phyloP scores from a whole-genome alignment of 2,797 vertebrate genomes.

The Lepilemur ruficaudatus region DNA sequence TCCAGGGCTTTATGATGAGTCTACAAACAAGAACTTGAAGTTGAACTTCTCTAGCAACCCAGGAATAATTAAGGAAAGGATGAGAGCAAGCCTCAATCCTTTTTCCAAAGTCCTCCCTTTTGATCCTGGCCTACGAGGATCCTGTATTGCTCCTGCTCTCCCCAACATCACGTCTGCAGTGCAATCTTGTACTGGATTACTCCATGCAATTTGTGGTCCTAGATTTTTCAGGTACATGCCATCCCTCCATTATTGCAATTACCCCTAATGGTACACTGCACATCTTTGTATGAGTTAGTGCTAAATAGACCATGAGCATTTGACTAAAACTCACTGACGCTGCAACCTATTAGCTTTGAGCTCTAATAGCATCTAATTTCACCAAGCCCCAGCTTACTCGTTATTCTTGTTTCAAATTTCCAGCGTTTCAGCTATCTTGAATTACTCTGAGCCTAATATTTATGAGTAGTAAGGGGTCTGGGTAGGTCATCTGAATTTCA shows the following conservation, averaged over 20 bases:
- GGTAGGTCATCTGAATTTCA: not conserved
- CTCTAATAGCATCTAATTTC: not conserved
- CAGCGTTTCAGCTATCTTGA: not conserved
- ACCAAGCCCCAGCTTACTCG: not conserved
- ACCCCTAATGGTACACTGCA: not conserved
- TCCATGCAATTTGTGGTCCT: not conserved
- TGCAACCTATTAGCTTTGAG: not conserved
- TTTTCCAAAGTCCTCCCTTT: not conserved
- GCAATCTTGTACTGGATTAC: not conserved
- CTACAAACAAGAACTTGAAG: not conserved
- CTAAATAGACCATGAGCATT: not conserved
- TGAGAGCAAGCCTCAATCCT: not conserved
- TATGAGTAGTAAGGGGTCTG: not conserved
- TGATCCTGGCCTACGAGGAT: not conserved
- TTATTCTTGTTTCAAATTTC: not conserved
- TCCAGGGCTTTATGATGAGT: not conserved
- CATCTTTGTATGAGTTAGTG: not conserved
- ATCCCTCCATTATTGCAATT: not conserved
- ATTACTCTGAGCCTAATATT: not conserved
- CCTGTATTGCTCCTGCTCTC: not conserved
- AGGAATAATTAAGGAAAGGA: not conserved
- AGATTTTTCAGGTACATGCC: not conserved
- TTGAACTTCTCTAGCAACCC: not conserved
- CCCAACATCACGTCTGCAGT: not conserved
- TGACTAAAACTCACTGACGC: not conserved